Evolutionary conservation across 1,140 invertebrate genomes (phyloP).

Genomic region (Drosophila athabasca): DNA sequence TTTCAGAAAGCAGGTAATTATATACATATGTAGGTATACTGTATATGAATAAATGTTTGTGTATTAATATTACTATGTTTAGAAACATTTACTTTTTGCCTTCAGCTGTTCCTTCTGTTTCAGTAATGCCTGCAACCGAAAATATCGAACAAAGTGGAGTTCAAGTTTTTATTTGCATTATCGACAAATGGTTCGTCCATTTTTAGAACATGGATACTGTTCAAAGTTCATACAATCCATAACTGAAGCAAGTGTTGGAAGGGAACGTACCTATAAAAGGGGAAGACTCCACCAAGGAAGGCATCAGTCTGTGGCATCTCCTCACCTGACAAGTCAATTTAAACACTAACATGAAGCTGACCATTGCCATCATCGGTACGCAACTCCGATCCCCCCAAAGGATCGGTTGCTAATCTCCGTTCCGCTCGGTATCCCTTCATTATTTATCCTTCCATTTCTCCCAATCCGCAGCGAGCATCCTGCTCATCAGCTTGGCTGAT

Average conservation of each 20-base stretch:
- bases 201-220: not conserved
- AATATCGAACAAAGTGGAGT: not conserved
- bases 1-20: too few species aligned
- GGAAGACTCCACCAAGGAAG: not conserved
- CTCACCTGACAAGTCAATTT: not conserved
- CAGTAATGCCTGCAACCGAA: not conserved
- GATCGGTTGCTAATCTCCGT: too few species aligned
- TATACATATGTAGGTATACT: too few species aligned
- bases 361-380: slow-evolving; percentile 4
- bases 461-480: not conserved
- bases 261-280: slow-evolving; percentile 9
- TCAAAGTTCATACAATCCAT: not conserved
- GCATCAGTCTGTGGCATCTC: slow-evolving; percentile 6
- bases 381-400: not conserved
- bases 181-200: slow-evolving; percentile 1
- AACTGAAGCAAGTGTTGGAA: too few species aligned
- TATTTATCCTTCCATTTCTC: too few species aligned
- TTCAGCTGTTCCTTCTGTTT: too few species aligned
- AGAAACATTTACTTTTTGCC: too few species aligned
- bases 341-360: not conserved
- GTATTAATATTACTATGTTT: too few species aligned
- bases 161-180: not conserved
- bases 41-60: too few species aligned
- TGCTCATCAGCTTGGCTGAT: slow-evolving; percentile 5
- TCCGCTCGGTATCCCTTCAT: not conserved